Evolutionary conservation across 2,113 vertebrate species (phyloP), one percentile per base, ranked within the genome.

Genomic region (Tichodroma muraria): DNA sequence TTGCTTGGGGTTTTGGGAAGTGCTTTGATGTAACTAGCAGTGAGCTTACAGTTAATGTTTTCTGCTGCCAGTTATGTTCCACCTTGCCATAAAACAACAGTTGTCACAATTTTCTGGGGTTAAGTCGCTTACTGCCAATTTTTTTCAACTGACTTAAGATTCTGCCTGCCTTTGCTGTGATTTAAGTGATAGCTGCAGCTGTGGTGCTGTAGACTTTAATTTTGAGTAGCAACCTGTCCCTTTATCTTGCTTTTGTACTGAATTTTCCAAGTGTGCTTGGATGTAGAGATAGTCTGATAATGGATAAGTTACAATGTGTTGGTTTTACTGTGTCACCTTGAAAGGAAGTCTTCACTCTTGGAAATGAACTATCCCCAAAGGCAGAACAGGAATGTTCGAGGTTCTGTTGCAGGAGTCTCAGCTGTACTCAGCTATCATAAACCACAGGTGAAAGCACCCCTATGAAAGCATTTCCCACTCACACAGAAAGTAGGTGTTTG

Each of bases 11-110:
- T 88, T 87, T 88, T 70, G 72, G 68, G 63, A 88, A 47, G 24
- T 16, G 28, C 87, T 93, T 94, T 95, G 88, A 92, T 93, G 50
- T 94, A 77, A 76, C 78, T 89, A 45, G 50, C 38, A 60, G 35
- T 73, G 75, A 94, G 94, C 77, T 92, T 73, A 76, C 33, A 85
- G 63, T 87, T 85, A 33, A 42, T 59, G 78, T 70, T 78, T 69
- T 80, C 91, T 15, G 15, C 87, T 95, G 66, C 47, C 71, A 73
- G 75, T 93, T 72, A 85, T 31, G 25, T 94, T 96, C 54, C 68
- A 89, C 81, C 87, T 95, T 95, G 59, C 52, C 42, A 30, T 80
- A 27, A 72, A 91, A 78, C 59, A 91, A 45, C n/a, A 16, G 0
- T 64, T 1, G 0, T 72, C 57, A 79, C 53, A 71, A 31, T 75